A percentile compares a stretch with the other conserved stretches of the same genome.
phyloP scores from a whole-genome alignment of 2,113 vertebrate genomes.

The Cercocebus atys region DNA sequence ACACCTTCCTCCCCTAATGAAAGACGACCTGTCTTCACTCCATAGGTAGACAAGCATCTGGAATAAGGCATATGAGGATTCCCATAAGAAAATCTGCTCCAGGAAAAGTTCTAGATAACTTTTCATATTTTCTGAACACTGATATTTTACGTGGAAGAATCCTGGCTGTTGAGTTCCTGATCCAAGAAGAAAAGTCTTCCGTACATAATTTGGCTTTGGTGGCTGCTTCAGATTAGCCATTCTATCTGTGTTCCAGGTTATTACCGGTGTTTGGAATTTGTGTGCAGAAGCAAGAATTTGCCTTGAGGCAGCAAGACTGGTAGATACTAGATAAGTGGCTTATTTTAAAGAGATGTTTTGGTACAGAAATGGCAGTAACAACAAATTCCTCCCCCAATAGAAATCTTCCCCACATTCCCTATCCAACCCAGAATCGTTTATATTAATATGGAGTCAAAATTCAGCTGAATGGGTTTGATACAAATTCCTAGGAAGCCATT shows the following conservation, averaged over 20 bases:
- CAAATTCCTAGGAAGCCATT: not conserved
- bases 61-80: not conserved
- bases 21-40: constrained; percentile 13
- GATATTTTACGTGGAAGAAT: not conserved
- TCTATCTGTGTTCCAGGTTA: not conserved
- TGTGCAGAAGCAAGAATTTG: not conserved
- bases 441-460: not conserved
- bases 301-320: not conserved
- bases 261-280: not conserved
- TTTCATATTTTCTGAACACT: not conserved
- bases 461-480: not conserved
- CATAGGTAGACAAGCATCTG: not conserved
- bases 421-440: not conserved
- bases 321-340: not conserved
- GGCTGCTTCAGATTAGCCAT: not conserved
- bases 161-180: not conserved
- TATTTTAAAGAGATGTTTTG: constrained; percentile 21
- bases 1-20: not conserved
- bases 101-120: not conserved
- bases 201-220: not conserved
- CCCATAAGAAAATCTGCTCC: not conserved
- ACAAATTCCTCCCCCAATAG: not conserved
- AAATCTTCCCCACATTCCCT: not conserved
- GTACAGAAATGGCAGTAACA: constrained; percentile 14
- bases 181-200: constrained; percentile 7